A percentile compares a stretch with the other conserved stretches of the same genome.
phyloP scores from a whole-genome alignment of 2,888 invertebrate species.

The Thereva nobilitata region DNA sequence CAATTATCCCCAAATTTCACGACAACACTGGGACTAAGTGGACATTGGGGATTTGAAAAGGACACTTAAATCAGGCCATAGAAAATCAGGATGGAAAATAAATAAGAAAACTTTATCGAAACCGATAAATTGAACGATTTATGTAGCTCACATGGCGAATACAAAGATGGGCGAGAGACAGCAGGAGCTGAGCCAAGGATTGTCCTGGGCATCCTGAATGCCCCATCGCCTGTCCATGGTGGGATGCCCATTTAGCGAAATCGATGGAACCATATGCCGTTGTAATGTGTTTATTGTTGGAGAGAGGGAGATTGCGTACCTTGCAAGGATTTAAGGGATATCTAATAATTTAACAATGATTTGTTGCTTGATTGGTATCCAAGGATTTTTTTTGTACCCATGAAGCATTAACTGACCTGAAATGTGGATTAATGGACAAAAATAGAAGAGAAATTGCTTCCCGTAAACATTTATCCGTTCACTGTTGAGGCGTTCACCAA shows the following conservation, averaged over 20 bases:
- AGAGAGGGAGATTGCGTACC: conserved; percentile 23
- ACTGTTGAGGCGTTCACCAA: too few relatives aligned
- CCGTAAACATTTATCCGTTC: too few relatives aligned
- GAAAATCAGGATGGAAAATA: conserved; percentile 32
- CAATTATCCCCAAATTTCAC: conserved; percentile 31
- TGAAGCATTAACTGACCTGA: too few relatives aligned
- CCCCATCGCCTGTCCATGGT: background rate
- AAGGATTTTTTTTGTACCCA: background rate
- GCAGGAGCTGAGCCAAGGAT: background rate
- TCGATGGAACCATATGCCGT: too few relatives aligned
- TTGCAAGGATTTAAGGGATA: conserved; percentile 35
- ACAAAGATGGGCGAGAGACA: conserved; percentile 28
- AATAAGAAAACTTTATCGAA: conserved; percentile 41
- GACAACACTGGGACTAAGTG: conserved; percentile 16
- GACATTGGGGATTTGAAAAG: conserved; percentile 29
- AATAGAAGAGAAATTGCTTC: too few relatives aligned
- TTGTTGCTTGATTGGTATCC: conserved; percentile 28
- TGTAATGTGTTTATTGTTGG: too few relatives aligned
- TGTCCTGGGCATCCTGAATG: background rate
- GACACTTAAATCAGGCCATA: conserved; percentile 11
- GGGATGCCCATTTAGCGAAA: too few relatives aligned
- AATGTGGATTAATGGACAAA: too few relatives aligned
- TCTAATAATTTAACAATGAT: conserved; percentile 40
- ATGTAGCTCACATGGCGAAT: conserved; percentile 38
- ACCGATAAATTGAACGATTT: conserved; percentile 42